A percentile compares a stretch with the other conserved stretches of the same genome.
phyloP scores from a whole-genome alignment of 2,113 vertebrate genomes.

The Nanorana parkeri region DNA sequence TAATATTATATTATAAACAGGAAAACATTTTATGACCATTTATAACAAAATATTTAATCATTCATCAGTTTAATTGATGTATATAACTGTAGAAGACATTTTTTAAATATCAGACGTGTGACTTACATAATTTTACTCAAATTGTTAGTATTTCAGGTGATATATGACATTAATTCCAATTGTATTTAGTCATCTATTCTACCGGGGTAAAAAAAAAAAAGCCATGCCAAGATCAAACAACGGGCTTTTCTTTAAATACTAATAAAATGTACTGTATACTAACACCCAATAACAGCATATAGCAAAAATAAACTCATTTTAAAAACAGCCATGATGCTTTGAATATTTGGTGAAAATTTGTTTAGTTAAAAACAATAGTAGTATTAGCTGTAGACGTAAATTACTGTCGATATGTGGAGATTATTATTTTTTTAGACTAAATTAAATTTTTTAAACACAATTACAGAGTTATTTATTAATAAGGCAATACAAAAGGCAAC shows the following conservation, averaged over 20 bases:
- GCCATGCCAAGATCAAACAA: not conserved
- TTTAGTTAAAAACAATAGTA: not conserved
- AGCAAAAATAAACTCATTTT: not conserved
- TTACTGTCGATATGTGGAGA: too few relatives aligned
- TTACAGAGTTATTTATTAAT: too few relatives aligned
- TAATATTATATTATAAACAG: conserved; percentile 20
- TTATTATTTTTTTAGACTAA: too few relatives aligned
- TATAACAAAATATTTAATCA: conserved; percentile 39
- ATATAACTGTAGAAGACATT: conserved; percentile 15
- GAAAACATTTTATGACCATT: conserved; percentile 39
- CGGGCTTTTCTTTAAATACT: not conserved
- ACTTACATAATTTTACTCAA: not conserved
- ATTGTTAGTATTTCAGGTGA: conserved; percentile 3
- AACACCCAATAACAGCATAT: not conserved
- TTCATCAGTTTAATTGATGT: conserved; percentile 31
- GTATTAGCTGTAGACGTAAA: too few relatives aligned
- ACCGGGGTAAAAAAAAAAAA: not conserved
- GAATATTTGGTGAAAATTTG: not conserved
- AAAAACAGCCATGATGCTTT: not conserved
- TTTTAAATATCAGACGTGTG: conserved; percentile 4
- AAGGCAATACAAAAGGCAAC: too few relatives aligned
- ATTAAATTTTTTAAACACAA: too few relatives aligned
- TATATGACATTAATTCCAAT: not conserved
- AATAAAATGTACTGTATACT: not conserved
- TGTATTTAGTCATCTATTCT: conserved; percentile 4